phyloP scores from a whole-genome alignment of 1,140 invertebrate species.

The Tetragnatha versicolor region DNA sequence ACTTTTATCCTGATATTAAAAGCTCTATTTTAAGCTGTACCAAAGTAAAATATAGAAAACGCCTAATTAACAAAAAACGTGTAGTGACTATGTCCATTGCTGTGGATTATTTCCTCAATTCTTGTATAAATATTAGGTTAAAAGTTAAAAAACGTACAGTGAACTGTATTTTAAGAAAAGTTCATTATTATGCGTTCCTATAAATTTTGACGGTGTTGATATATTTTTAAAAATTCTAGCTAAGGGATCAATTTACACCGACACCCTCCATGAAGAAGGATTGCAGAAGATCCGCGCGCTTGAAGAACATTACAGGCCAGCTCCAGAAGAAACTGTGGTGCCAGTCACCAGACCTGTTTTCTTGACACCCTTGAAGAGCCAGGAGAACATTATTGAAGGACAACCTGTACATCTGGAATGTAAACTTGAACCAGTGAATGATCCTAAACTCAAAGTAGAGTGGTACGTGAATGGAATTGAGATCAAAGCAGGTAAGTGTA shows the following conservation, averaged over 20 bases:
- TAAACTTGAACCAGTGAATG: conserved; percentile 85
- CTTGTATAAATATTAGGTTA: too few species aligned
- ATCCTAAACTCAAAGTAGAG: conserved; percentile 90
- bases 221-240: too few species aligned
- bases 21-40: too few species aligned
- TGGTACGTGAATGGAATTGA: conserved; percentile 74
- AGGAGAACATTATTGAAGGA: conserved; percentile 78
- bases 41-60: too few species aligned
- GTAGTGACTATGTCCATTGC: too few species aligned
- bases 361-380: conserved; percentile 79
- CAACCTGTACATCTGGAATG: conserved; percentile 79
- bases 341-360: conserved; percentile 84
- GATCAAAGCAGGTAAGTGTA: conserved; percentile 66
- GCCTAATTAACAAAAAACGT: too few species aligned
- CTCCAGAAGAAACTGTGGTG: conserved; percentile 72
- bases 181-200: too few species aligned
- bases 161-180: too few species aligned
- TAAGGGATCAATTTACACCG: conserved; percentile 82
- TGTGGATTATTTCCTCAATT: too few species aligned
- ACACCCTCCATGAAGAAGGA: conserved; percentile 84
- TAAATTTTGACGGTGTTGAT: too few species aligned
- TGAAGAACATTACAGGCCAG: conserved; percentile 80
- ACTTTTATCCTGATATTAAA: too few species aligned
- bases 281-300: conserved; percentile 87
- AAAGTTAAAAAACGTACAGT: too few species aligned